Evolutionary conservation across 1,140 invertebrate species (phyloP).

Genomic region (Gonioctena quinquepunctata): DNA sequence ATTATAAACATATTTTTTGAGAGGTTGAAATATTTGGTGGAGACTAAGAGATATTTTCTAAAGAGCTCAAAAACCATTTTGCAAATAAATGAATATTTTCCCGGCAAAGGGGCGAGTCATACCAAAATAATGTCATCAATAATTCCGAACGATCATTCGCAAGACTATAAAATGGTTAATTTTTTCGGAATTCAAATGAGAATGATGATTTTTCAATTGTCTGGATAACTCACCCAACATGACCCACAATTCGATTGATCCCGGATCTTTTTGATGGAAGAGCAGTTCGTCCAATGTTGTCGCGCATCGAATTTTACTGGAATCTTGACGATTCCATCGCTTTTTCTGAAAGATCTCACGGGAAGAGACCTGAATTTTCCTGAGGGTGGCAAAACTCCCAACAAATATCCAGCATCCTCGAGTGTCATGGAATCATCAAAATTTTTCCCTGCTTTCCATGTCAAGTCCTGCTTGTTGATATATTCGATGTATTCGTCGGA

Average conservation of each 20-base stretch:
- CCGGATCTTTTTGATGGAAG: constrained; percentile 57
- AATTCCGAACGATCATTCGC: no score
- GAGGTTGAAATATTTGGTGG: no score
- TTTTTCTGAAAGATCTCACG: neutral
- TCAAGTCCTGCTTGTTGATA: constrained; percentile 7
- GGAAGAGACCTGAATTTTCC: neutral
- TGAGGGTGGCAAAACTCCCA: neutral
- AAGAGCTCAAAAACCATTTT: no score
- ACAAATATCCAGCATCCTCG: neutral
- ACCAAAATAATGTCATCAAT: no score
- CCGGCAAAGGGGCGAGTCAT: no score
- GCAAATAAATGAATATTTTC: no score
- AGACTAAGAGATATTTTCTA: no score
- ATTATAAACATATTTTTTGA: no score
- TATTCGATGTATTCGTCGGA: constrained; percentile 19
- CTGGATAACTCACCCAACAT: constrained; percentile 56
- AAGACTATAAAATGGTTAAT: no score
- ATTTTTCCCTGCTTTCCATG: constrained; percentile 21
- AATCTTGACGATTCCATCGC: neutral
- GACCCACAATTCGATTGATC: constrained; percentile 29
- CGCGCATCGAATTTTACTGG: constrained; percentile 81
- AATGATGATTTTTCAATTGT: no score
- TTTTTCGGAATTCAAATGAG: no score
- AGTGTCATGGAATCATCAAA: constrained; percentile 5
- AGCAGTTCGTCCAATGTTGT: constrained; percentile 80